Conservation (phyloP, 1,140 invertebrate genomes). For the Micrasema longulum region DNA sequence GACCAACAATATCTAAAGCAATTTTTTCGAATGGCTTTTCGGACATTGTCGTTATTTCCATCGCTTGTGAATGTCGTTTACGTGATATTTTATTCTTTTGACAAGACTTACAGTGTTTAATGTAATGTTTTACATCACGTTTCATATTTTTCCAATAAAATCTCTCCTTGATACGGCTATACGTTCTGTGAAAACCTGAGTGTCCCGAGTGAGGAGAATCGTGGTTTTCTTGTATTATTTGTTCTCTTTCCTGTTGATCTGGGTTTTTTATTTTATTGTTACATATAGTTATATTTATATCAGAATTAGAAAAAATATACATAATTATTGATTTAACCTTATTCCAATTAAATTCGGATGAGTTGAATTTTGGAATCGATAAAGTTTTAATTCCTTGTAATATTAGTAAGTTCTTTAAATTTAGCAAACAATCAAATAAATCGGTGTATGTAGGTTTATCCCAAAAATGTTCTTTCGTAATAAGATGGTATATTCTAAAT, state of each 20-base stretch:
- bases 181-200: too few species aligned
- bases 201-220: too few species aligned
- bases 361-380: neutral
- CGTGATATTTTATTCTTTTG: neutral
- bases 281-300: neutral
- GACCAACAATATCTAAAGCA: conserved; percentile 9
- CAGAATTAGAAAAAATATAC: neutral
- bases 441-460: neutral
- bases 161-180: neutral
- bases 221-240: neutral
- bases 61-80: neutral
- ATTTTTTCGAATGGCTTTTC: neutral
- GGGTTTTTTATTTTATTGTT: neutral
- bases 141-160: neutral
- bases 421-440: neutral
- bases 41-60: neutral
- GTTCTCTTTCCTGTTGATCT: neutral
- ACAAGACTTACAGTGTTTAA: conserved; percentile 6
- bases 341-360: conserved; percentile 1
- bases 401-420: neutral
- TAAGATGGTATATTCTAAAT: neutral
- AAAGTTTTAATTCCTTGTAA: neutral
- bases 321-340: neutral
- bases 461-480: neutral
- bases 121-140: neutral